Conservation (phyloP, 2,888 invertebrate genomes). For the Drosophila neonasuta region DNA sequence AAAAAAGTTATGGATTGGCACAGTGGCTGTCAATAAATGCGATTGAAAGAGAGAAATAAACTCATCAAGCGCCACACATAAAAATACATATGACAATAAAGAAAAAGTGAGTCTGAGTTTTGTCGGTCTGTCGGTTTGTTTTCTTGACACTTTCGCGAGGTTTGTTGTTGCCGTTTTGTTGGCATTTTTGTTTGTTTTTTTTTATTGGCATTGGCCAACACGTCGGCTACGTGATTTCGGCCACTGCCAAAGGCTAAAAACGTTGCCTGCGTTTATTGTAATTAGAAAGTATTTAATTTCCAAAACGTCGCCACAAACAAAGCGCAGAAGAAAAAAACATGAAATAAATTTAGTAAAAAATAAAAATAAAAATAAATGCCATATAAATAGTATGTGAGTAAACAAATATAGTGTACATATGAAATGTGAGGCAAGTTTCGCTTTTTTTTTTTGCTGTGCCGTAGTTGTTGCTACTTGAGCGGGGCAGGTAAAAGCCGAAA, state of each 20-base stretch:
- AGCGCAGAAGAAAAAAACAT: conserved; percentile 15
- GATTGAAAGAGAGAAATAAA: conserved; percentile 48
- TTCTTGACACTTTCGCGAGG: conserved; percentile 73
- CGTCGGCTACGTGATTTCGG: conserved; percentile 70
- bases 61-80: conserved; percentile 53
- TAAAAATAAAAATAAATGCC: conserved; percentile 29
- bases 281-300: conserved; percentile 79
- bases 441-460: conserved; percentile 49
- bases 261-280: conserved; percentile 72
- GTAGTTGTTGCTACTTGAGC: conserved; percentile 14
- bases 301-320: conserved; percentile 52
- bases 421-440: conserved; percentile 51
- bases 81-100: conserved; percentile 61
- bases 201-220: conserved; percentile 64
- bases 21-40: conserved; percentile 44
- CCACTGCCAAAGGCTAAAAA: conserved; percentile 63
- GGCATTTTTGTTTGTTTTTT: conserved; percentile 15
- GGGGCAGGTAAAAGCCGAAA: conserved; percentile 40
- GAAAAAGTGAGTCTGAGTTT: conserved; percentile 67
- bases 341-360: conserved; percentile 27
- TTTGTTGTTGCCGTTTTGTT: conserved; percentile 36
- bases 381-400: conserved; percentile 48
- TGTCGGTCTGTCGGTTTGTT: conserved; percentile 36
- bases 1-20: conserved; percentile 31
- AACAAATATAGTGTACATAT: conserved; percentile 44